Evolutionary conservation across 2,797 vertebrate species (phyloP), one percentile per base, ranked within the genome.

Genomic region (Atherinosoma microstoma): DNA sequence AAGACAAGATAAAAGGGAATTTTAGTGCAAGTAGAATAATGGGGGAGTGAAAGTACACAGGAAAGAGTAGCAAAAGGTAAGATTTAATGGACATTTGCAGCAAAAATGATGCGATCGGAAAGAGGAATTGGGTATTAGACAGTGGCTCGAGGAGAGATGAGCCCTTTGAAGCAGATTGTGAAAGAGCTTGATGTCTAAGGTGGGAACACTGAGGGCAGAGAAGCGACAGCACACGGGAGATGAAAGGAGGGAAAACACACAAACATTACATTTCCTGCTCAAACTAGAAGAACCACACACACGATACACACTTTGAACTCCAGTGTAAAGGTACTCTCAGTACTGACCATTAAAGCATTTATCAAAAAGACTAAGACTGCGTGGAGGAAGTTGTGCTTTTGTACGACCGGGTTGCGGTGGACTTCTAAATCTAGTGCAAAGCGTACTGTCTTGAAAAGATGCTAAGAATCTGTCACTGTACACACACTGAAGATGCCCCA

Each of bases 161-260:
- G 51, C 64, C 27, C 80, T 92, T 91, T 93, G 79, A 89, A 85
- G 71, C 64, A 49, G 70, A 72, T 45, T 70, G 79, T 78, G 64
- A 87, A 85, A 87, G 64, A 73, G 69, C 57, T 76, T 58, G 64
- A 63, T 36, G 74, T 88, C 79, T 64, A 72, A 73, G 73, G 58
- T 70, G 70, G 74, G 60, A 59, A 34, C 80, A 58, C 70, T 30
- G 82, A 87, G 87, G 89, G 84, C 78, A 81, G 63, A 70, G 68
- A 60, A 53, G 57, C 51, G 1, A 29, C 76, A 64, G 72, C 61
- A 59, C 62, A 64, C 58, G 74, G 84, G 79, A 92, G 91, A 92
- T 92, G 86, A 91, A 91, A 92, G 58, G 13, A 36, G 24, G 53
- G 18, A 8, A 32, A 1, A 40, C 58, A 65, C 77, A 70, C 84